Evolutionary conservation across 2,113 vertebrate species (phyloP).

Genomic region (Hypomesus transpacificus): DNA sequence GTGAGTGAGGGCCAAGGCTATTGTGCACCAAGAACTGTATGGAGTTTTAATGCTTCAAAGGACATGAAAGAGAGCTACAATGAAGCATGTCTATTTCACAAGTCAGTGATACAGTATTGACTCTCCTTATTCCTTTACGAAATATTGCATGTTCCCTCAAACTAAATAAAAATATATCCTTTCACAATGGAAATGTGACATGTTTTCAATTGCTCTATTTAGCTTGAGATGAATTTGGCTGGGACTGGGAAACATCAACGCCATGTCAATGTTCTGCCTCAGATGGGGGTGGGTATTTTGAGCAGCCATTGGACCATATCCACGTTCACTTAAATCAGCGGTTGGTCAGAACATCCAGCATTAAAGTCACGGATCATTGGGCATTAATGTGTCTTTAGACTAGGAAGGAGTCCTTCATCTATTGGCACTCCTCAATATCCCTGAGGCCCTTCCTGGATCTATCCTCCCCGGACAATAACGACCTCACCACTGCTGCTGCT

Average conservation of each 20-base stretch:
- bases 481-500: constrained; percentile 27
- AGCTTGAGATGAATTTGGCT: neutral
- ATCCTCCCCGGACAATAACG: constrained; percentile 19
- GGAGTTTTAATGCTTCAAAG: neutral
- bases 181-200: neutral
- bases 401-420: constrained; percentile 10
- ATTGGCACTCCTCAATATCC: neutral
- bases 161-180: neutral
- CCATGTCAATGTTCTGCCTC: constrained; percentile 1
- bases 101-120: too few species aligned
- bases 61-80: neutral
- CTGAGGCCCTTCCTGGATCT: constrained; percentile 14
- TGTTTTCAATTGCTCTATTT: neutral
- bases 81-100: too few species aligned
- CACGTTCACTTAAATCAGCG: neutral
- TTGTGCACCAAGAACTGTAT: constrained; percentile 19
- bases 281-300: constrained; percentile 7
- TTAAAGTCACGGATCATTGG: constrained; percentile 17
- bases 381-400: constrained; percentile 11
- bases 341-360: constrained; percentile 18
- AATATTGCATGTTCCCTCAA: neutral
- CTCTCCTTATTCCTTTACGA: neutral
- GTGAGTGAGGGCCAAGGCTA: neutral
- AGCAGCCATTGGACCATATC: constrained; percentile 31
- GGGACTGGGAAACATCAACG: constrained; percentile 13